A percentile compares a stretch with the other conserved stretches of the same genome.
Evolutionary conservation across 2,797 vertebrate species (phyloP).

Genomic region (Poeciliopsis presidionis): DNA sequence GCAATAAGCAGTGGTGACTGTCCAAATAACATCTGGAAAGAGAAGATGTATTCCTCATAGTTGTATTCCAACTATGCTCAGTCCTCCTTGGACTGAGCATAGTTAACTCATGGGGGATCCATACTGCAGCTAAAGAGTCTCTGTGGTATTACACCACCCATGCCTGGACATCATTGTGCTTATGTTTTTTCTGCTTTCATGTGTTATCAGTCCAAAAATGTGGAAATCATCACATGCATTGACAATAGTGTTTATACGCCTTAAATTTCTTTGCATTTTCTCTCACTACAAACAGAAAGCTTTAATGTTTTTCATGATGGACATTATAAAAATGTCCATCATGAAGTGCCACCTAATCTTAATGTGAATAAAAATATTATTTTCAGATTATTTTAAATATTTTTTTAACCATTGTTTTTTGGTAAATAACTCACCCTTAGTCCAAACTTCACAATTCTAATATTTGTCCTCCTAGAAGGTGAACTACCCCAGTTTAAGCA

Average conservation of each 20-base stretch:
- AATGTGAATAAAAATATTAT: background rate
- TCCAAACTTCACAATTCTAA: background rate
- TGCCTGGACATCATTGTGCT: background rate
- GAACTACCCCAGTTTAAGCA: background rate
- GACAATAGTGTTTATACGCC: background rate
- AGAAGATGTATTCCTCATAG: slow-evolving; percentile 34
- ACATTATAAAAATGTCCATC: background rate
- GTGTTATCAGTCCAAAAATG: slow-evolving; percentile 11
- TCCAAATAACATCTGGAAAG: slow-evolving; percentile 30
- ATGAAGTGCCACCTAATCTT: background rate
- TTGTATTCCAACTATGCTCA: no score
- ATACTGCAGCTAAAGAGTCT: slow-evolving; percentile 1
- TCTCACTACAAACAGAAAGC: background rate
- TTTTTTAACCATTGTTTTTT: background rate
- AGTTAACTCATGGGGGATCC: slow-evolving; percentile 11
- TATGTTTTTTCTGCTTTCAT: background rate
- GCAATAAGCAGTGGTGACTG: slow-evolving; percentile 46
- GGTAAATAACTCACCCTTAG: background rate
- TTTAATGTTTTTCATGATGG: background rate
- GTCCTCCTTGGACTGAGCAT: slow-evolving; percentile 24
- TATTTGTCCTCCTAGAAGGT: background rate
- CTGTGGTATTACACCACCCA: background rate
- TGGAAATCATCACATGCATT: background rate
- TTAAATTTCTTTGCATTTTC: background rate
- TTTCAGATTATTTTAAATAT: background rate